Conservation (phyloP, 2,888 invertebrate species). For the Danaus chrysippus region DNA sequence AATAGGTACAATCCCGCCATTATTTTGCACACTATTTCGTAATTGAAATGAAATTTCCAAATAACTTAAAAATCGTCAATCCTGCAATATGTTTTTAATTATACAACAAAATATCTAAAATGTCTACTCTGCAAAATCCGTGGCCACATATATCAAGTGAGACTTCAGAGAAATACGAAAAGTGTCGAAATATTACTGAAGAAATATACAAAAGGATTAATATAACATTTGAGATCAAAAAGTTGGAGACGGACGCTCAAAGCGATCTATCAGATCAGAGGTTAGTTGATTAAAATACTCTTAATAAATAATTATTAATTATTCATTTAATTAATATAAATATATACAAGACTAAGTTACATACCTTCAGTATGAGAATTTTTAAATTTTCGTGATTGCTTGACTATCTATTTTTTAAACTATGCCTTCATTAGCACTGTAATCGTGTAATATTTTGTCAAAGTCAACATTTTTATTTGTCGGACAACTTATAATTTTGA, state of each 20-base stretch:
- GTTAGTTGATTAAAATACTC: conserved; percentile 39
- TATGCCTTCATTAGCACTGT: no score
- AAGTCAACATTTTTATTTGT: no score
- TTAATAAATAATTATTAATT: no score
- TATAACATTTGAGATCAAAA: conserved; percentile 72
- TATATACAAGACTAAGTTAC: not conserved
- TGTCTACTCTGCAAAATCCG: conserved; percentile 60
- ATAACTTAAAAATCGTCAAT: conserved; percentile 51
- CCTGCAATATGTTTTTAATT: conserved; percentile 38
- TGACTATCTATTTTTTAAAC: no score
- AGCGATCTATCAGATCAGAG: conserved; percentile 65
- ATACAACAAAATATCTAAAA: conserved; percentile 55
- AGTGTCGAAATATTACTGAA: conserved; percentile 71
- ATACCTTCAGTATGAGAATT: no score
- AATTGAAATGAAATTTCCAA: conserved; percentile 32
- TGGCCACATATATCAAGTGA: conserved; percentile 52
- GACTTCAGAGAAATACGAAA: conserved; percentile 60
- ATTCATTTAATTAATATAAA: not conserved
- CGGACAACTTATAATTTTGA: no score
- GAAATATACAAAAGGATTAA: conserved; percentile 74
- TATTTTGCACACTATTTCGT: conserved; percentile 36
- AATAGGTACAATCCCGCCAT: conserved; percentile 32
- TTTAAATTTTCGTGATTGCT: no score
- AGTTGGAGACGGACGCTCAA: conserved; percentile 53
- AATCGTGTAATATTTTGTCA: no score